Evolutionary conservation across 2,113 vertebrate genomes (phyloP).

Genomic region (Orientallactaga bullata): DNA sequence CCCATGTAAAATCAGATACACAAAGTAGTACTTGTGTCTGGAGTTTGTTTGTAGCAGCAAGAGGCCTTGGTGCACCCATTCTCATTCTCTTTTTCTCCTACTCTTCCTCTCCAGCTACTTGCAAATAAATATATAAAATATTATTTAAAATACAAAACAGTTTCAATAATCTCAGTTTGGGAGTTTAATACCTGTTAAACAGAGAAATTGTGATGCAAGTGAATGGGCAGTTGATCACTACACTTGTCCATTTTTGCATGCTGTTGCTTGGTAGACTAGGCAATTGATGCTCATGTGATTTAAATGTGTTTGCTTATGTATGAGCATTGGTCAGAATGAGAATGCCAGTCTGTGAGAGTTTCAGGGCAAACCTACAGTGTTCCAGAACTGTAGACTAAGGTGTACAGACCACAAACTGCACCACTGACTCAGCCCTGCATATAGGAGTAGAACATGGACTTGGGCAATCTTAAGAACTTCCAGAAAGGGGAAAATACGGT

Average conservation of each 20-base stretch:
- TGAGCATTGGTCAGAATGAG: not conserved
- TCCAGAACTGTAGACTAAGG: not conserved
- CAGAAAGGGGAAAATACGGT: not conserved
- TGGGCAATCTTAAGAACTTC: not conserved
- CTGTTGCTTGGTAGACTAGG: not conserved
- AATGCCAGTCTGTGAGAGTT: not conserved
- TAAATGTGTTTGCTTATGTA: rapidly evolving
- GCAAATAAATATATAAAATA: not conserved
- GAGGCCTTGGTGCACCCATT: too few relatives aligned
- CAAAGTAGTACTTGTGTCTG: too few relatives aligned
- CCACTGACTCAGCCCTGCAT: not conserved
- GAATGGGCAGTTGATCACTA: not conserved
- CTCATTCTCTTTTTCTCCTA: too few relatives aligned
- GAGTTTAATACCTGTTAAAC: not conserved
- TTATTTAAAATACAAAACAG: not conserved
- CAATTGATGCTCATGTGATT: not conserved
- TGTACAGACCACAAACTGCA: rapidly evolving
- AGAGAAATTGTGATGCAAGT: not conserved
- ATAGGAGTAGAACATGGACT: not conserved
- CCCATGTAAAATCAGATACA: too few relatives aligned
- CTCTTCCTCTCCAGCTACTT: too few relatives aligned
- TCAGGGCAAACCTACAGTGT: not conserved
- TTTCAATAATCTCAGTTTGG: not conserved
- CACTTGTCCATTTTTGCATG: not conserved
- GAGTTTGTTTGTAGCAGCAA: too few relatives aligned